Evolutionary conservation across 2,797 vertebrate genomes (phyloP), one percentile per base, ranked within the genome.

Genomic region (Sebastes dallii): DNA sequence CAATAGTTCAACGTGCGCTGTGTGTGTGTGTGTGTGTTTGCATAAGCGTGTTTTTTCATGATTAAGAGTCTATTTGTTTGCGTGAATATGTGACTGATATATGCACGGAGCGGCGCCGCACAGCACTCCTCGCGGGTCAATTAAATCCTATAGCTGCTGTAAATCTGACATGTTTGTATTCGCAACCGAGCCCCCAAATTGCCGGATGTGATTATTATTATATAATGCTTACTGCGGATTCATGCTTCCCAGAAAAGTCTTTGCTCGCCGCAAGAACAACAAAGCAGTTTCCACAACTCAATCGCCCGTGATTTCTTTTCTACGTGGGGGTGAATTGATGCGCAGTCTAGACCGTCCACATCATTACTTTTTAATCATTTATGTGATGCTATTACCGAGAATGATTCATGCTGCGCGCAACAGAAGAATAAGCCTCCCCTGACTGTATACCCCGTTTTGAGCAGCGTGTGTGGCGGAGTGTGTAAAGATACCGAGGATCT

Each of bases 341-440:
- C 86, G 78, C 52, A 68, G 72, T 81, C 83, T 75, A 69, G 62
- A 84, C 79, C 79, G 56, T 85, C 75, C 50, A 88, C 86, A 85
- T 88, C 86, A 91, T 92, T 89, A 76, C 85, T 66, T 78, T 92
- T 92, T 77, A 94, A 85, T 81, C 80, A 88, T 92, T 86, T 82
- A 89, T 88, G 72, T 24, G 6, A 81, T 80, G 89, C 80, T 75
- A 77, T 91, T 89, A 87, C 75, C 11, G 60, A 71, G 55, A 90
- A 76, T 84, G 87, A 92, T 85, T 88, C 84, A 80, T 60, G 52
- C 76, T 59, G 78, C 24, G 79, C 3, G 29, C 27, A 66, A 75
- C 66, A 59, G 75, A 77, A 50, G 80, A 81, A 79, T 30, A 79
- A 75, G 65, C 66, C 73, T 77, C 77, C 22, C 50, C 27, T 34